Conservation (phyloP, 2,113 vertebrate species). For the Aviceda subcristata region DNA sequence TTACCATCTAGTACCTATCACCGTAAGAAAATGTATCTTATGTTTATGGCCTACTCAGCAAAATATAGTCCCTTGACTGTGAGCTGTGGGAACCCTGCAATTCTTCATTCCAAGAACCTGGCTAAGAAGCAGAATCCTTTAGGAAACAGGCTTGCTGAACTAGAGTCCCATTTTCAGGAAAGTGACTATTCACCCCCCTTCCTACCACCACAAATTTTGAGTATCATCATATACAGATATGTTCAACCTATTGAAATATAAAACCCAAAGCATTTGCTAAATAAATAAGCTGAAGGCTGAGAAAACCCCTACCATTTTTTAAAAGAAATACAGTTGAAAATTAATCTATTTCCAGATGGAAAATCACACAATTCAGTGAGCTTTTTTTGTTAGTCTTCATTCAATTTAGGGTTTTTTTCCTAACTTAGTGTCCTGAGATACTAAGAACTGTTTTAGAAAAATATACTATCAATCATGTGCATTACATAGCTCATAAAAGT, state of each 20-base stretch:
- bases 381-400: not conserved
- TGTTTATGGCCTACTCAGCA: not conserved
- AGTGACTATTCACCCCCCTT: fast-evolving
- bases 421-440: not conserved
- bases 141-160: not conserved
- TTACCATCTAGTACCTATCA: not conserved
- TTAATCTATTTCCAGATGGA: not conserved
- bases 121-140: not conserved
- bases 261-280: not conserved
- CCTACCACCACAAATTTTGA: not conserved
- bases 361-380: not conserved
- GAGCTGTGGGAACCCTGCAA: not conserved
- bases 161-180: not conserved
- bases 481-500: not conserved
- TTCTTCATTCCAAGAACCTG: not conserved
- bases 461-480: not conserved
- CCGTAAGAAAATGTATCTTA: not conserved
- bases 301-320: not conserved
- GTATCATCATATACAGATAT: not conserved
- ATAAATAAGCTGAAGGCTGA: not conserved
- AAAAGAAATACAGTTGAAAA: not conserved
- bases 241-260: not conserved
- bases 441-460: not conserved
- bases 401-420: not conserved
- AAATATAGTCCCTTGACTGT: not conserved